Percentiles rank a stretch among this genome's conserved stretches.
These are phyloP conservation scores for Gnatocerus cornutus DNA, from an alignment of 2,888 invertebrate genomes.

Conservation along the genomic window DNA sequence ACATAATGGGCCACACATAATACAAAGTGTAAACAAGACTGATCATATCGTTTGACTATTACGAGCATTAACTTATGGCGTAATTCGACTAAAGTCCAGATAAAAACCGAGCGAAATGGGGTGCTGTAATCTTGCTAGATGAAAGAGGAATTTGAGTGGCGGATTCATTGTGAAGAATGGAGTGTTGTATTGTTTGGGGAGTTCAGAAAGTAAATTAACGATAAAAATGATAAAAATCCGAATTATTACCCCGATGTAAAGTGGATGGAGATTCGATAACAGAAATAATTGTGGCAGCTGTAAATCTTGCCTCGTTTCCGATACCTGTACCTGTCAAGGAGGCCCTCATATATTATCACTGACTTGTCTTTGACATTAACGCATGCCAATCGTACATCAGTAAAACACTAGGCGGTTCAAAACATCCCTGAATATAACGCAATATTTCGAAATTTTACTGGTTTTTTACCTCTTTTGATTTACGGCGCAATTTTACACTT, in stretches of 20 bases:
- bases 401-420: slow-evolving; percentile 45
- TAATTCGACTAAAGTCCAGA: slow-evolving; percentile 38
- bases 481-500: slow-evolving; percentile 26
- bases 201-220: slow-evolving; percentile 32
- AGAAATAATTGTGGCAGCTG: slow-evolving; percentile 65
- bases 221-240: slow-evolving; percentile 42
- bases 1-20: slow-evolving; percentile 54
- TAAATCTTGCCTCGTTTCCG: slow-evolving; percentile 65
- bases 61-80: slow-evolving; percentile 44
- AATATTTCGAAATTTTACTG: slow-evolving; percentile 17
- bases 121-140: slow-evolving; percentile 33
- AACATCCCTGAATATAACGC: slow-evolving; percentile 7
- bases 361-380: slow-evolving; percentile 64
- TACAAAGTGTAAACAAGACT: slow-evolving; percentile 53
- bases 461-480: slow-evolving; percentile 42
- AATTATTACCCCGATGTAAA: slow-evolving; percentile 37
- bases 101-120: slow-evolving; percentile 39
- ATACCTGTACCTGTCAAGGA: slow-evolving; percentile 66
- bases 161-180: slow-evolving; percentile 23
- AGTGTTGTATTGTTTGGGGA: slow-evolving; percentile 34
- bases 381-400: slow-evolving; percentile 62
- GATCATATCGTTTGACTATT: slow-evolving; percentile 47
- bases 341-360: slow-evolving; percentile 65
- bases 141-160: slow-evolving; percentile 33
- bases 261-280: slow-evolving; percentile 27